A percentile compares a stretch with the other conserved stretches of the same genome.
Evolutionary conservation across 2,888 invertebrate genomes (phyloP).

Genomic region (Microctonus hyperodae): DNA sequence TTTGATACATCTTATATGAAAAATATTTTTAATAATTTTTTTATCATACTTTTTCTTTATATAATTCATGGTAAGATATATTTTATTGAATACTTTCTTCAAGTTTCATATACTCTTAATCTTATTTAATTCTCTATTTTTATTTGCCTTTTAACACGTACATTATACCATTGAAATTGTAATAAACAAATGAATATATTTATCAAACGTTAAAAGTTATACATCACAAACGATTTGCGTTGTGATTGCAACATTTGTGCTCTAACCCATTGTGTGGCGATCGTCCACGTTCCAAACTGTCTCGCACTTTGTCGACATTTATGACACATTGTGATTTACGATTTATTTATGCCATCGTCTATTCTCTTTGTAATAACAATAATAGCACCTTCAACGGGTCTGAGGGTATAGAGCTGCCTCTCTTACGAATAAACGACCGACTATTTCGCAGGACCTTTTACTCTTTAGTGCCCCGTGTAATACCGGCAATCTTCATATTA

Average conservation of each 20-base stretch:
- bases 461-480: conserved; percentile 37
- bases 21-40: too few relatives aligned
- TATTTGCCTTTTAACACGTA: too few relatives aligned
- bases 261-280: conserved; percentile 26
- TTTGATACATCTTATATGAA: too few relatives aligned
- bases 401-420: conserved; percentile 47
- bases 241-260: conserved; percentile 6
- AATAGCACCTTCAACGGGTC: conserved; percentile 34
- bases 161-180: too few relatives aligned
- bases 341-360: conserved; percentile 60
- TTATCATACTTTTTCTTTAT: too few relatives aligned
- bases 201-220: too few relatives aligned
- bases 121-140: too few relatives aligned
- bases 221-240: conserved; percentile 1
- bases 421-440: conserved; percentile 58
- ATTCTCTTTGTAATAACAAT: conserved; percentile 58
- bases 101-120: too few relatives aligned
- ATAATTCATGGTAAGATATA: too few relatives aligned
- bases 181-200: too few relatives aligned
- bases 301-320: conserved; percentile 57
- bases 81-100: too few relatives aligned
- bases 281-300: conserved; percentile 51
- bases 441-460: conserved; percentile 45
- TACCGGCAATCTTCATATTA: conserved; percentile 53
- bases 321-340: conserved; percentile 58